Evolutionary conservation across 2,797 vertebrate genomes (phyloP).

Genomic region (Neopelma chrysocephalum): DNA sequence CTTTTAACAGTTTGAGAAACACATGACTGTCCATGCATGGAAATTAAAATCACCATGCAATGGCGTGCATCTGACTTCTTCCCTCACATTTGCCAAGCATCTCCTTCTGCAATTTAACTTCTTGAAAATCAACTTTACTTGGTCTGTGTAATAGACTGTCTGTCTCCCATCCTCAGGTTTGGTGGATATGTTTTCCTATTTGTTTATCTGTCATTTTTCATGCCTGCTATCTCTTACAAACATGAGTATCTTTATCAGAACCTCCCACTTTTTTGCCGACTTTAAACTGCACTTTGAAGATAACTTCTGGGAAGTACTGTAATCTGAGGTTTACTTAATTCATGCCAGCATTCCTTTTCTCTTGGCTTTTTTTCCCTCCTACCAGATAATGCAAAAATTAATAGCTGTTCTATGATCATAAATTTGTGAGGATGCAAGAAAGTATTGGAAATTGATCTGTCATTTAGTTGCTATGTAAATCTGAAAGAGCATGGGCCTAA

Average conservation of each 20-base stretch:
- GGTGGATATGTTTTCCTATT: background rate
- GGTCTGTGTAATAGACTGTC: background rate
- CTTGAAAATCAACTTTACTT: background rate
- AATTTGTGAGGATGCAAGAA: background rate
- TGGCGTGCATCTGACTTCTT: background rate
- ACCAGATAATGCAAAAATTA: background rate
- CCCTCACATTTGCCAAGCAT: background rate
- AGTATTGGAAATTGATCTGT: background rate
- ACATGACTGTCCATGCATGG: background rate
- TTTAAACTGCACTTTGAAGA: constrained; percentile 31
- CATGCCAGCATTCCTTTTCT: background rate
- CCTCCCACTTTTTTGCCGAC: background rate
- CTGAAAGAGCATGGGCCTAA: background rate
- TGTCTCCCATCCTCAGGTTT: background rate
- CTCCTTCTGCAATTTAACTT: background rate
- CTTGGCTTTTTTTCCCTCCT: background rate
- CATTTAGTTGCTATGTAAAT: background rate
- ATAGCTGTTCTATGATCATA: background rate
- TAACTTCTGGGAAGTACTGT: constrained; percentile 25
- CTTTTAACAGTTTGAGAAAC: background rate
- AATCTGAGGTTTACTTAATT: constrained; percentile 12
- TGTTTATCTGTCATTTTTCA: constrained; percentile 35
- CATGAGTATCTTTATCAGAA: constrained; percentile 46
- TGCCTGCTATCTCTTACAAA: constrained; percentile 43
- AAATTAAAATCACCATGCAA: background rate